phyloP scores from a whole-genome alignment of 2,113 vertebrate genomes.

The Eurystomus gularis region DNA sequence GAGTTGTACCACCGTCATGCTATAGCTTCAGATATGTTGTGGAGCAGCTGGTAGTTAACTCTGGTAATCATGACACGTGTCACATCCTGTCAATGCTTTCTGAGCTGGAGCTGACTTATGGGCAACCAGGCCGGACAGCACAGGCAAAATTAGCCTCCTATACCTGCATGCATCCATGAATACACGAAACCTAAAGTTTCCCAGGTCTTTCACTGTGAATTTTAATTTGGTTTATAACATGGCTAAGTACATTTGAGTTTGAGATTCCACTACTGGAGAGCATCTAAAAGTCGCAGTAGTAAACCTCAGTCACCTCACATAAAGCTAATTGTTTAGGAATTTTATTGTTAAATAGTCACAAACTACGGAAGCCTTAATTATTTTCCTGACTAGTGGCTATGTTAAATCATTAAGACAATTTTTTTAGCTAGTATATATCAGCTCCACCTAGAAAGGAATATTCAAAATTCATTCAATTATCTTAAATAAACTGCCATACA shows the following conservation, averaged over 20 bases:
- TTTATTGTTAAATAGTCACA: neutral
- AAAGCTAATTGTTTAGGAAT: neutral
- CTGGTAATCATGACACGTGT: neutral
- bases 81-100: neutral
- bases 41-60: neutral
- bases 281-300: neutral
- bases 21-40: neutral
- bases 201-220: neutral
- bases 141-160: neutral
- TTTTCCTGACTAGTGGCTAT: neutral
- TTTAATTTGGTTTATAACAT: neutral
- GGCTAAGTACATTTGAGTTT: neutral
- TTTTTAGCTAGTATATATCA: neutral
- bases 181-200: neutral
- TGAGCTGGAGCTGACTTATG: neutral
- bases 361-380: neutral
- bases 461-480: neutral
- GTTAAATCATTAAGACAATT: neutral
- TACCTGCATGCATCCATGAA: rapidly evolving
- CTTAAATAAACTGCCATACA: neutral
- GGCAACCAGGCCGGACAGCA: neutral
- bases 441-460: neutral
- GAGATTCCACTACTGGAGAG: neutral
- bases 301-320: neutral
- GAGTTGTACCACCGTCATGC: neutral